Evolutionary conservation across 64 coral and sea anemone species (phyloP), one percentile per base, ranked within the genome.

Genomic region (Dendronephthya gigantea): DNA sequence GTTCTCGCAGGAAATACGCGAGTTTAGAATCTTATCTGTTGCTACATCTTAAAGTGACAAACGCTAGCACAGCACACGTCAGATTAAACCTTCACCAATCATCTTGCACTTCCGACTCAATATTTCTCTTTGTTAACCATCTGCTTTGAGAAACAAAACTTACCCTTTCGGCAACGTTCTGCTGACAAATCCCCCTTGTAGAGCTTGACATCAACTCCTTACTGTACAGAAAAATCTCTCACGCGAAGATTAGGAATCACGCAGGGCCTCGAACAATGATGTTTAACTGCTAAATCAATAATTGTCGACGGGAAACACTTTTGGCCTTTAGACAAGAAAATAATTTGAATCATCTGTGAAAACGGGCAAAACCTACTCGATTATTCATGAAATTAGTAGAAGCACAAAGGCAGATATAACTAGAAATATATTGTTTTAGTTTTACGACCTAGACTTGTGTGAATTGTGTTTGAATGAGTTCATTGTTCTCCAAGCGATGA

Each of bases 261-360:
- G 55, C 55, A 16, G 55, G 25, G 55, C 55, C 19, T 7, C 19
- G 25, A 27, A 62, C 55, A 62, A 62, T 62, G 10, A 16, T 62
- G 17, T 62, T 62, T 62, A 62, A 62, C 55, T 62, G 55, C 55
- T 62, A 62, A 62, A 62, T 62, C 55, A 62, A 62, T 62, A 62
- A 62, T 0, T 62, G 55, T 62, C 55, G 55, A 62, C 55, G 41
- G 11, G 41, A 4, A 45, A 11, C 41, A 4, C 19, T 23, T 19
- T 2, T 62, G 19, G 55, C 17, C 55, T 22, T 23, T 5, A 23
- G 25, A 23, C 19, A 15, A 62, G 25, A 23, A 62, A 62, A 62
- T 62, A 62, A 62, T 62, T 62, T 62, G 25, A 62, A 62, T n/a
- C 55, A 62, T 13, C 55, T 62, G 55, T 15, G 25, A 62, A 62